Evolutionary conservation across 2,888 invertebrate genomes (phyloP), one percentile per base, ranked within the genome.

Genomic region (Elysia crispata): DNA sequence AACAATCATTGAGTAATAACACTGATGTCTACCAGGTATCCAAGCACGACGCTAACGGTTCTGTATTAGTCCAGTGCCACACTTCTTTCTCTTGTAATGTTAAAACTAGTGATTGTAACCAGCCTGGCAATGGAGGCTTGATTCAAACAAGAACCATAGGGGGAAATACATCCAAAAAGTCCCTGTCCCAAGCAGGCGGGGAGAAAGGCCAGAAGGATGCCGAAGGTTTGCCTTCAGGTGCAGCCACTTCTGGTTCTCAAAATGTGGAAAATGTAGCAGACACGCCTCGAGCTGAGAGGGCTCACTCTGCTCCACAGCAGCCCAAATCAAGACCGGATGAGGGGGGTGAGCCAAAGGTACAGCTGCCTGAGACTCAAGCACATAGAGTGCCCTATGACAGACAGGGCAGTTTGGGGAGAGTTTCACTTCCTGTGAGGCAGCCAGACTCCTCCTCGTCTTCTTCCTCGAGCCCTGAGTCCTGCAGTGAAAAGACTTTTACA

Each of bases 401-500:
- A 8, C 80, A 80, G 31, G 76, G 76, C 33, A 80, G 76, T 20
- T 54, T 80, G 20, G 80, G 80, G 0, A 41, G 80, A 54, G 80
- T 80, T 1, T 50, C 41, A 30, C 62, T 80, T 66, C 80, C 80
- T 20, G 64, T 80, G 0, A 80, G 75, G 20, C 80, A 81, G 49
- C 83, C 81, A 41, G 80, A 82, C 69, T 83, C 83, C 15, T 79
- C 77, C 41, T 81, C 81, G 20, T 83, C 83, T 20, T 83, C 82
- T 5, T 76, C 79, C 13, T 80, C 81, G 23, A 82, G 81, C 50
- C 78, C 81, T 28, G 80, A 79, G 13, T 77, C 81, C 28, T 66
- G 72, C 49, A 80, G 70, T 67, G 81, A 80, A 6, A 23, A 54
- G 1, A 8, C 69, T 25, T 83, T 83, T 54, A 80, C 77, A 1